Percentiles rank a stretch among this genome's conserved stretches.
phyloP scores from a whole-genome alignment of 2,797 vertebrate species.

The Sphenodon punctatus region DNA sequence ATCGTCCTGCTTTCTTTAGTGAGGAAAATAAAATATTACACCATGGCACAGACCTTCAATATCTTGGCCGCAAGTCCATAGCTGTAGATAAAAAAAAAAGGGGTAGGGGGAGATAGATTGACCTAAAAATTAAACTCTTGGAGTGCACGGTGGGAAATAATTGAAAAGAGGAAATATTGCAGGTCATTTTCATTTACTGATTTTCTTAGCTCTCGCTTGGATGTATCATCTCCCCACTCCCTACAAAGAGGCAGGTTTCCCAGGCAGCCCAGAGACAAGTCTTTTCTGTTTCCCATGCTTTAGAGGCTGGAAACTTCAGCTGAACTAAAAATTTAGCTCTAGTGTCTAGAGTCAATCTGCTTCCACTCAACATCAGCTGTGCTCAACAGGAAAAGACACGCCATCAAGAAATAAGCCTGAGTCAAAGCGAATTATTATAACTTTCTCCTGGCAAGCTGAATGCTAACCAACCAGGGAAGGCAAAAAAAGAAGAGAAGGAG shows the following conservation, averaged over 20 bases:
- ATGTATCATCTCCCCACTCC: neutral
- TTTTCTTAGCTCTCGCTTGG: neutral
- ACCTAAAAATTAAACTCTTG: accelerated
- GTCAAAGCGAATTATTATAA: neutral
- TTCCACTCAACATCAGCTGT: neutral
- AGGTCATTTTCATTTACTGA: neutral
- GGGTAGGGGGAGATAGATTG: neutral
- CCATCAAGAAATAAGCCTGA: neutral
- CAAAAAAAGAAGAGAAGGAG: neutral
- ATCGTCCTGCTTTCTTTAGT: neutral
- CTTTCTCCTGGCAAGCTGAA: neutral
- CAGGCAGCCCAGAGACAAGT: neutral
- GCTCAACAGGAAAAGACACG: neutral
- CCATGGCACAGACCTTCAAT: no score
- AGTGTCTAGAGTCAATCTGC: neutral
- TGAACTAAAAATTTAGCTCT: neutral
- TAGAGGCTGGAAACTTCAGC: neutral
- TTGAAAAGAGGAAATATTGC: neutral
- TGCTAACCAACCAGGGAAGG: neutral
- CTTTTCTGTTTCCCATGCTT: neutral
- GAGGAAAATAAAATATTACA: neutral
- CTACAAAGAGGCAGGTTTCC: neutral
- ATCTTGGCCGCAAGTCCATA: accelerated
- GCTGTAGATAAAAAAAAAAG: neutral
- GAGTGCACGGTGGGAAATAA: neutral